Base-by-base conservation (phyloP, 2,888 invertebrate genomes). In the Meandrusa payeni region DNA sequence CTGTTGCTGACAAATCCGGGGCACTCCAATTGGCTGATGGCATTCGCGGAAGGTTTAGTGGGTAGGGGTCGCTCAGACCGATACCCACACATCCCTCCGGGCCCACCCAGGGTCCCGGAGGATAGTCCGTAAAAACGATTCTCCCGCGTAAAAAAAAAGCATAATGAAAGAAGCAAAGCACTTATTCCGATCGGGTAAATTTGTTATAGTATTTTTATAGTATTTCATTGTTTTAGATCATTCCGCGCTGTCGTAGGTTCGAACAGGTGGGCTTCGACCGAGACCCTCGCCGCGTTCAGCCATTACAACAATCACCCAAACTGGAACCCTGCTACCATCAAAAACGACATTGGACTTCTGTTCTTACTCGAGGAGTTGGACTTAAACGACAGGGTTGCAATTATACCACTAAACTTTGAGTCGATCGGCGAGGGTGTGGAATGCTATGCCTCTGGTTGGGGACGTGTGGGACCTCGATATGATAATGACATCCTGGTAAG, bases 361-460 rank as follows among this genome's bases (percentile, higher is more conserved):
- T 1, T 1, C 7, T 28, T 55, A 1, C 6, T 3, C 0, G 0
- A 47, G 0, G 0, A 36, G 0, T 11, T 74, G 1, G 5, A 5
- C 5, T 6, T 59, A 3, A 46, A 29, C 9, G 13, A 51, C 0
- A 41, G 7, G 2, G 50, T 66, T 1, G 42, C 41, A 0, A 3
- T 40, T 1, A 51, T 64, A 1, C 20, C 52, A 0, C 6, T 69
- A 7, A 55, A 46, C 22, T 56, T 42, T 6, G 31, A 57, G 0
- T 41, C 31, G 26, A 31, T 64, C 0, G 50, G 15, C 1, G 59
- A 48, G 2, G 54, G 45, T 0, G 53, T 45, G 3, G 3, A 41
- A 0, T 28, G 54, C 7, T 55, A 17, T 22, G 66, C 66, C 4
- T 59, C 66, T 2, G 73, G 71, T 6, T 74, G 69, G 68, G 72